Conservation (phyloP, 1,140 invertebrate species). For the Bombus fervidus region DNA sequence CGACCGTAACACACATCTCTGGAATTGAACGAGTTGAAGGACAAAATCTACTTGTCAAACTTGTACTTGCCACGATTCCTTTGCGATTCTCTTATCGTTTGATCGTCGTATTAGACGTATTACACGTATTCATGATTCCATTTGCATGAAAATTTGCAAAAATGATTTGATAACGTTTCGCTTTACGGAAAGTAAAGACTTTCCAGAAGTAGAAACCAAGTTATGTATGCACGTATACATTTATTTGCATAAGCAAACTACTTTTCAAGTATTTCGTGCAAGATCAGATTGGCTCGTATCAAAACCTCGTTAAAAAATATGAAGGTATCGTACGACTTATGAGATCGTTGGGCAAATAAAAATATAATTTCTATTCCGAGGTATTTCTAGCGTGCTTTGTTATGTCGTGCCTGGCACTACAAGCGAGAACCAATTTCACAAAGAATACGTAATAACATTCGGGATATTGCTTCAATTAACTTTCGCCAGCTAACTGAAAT, state of each 20-base stretch:
- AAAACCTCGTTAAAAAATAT: conserved; percentile 9
- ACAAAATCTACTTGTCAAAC: background rate
- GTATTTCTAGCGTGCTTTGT: background rate
- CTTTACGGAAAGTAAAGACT: too few species aligned
- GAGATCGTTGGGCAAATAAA: background rate
- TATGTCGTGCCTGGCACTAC: conserved; percentile 16
- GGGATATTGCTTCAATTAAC: background rate
- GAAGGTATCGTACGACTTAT: background rate
- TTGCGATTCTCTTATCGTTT: background rate
- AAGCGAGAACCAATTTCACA: background rate
- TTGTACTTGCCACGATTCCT: background rate
- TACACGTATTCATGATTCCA: background rate
- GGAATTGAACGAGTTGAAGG: background rate
- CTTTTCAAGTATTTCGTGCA: background rate
- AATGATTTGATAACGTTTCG: background rate
- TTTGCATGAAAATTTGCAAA: background rate
- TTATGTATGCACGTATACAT: background rate
- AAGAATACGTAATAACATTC: background rate
- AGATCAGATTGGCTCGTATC: background rate
- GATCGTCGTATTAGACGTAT: too few species aligned
- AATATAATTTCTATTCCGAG: background rate
- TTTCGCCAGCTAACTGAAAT: background rate
- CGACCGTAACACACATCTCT: background rate
- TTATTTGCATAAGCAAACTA: background rate
- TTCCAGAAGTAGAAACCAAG: background rate